A percentile compares a stretch with the other conserved stretches of the same genome.
Conservation (phyloP, 2,888 invertebrate species). For the Oasisia sp. region DNA sequence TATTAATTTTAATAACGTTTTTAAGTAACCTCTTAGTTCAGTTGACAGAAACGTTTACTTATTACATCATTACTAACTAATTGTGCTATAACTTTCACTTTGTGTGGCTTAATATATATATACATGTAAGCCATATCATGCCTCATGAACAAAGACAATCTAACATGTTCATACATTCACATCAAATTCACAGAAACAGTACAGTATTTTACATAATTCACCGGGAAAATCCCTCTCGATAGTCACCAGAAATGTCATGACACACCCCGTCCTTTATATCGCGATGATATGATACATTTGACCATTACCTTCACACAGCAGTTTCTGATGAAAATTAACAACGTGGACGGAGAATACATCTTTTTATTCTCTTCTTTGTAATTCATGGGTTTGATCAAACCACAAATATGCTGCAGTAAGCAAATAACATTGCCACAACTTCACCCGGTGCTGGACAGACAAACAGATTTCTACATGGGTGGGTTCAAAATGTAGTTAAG, state of each 20-base stretch:
- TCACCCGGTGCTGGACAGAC: too few relatives aligned
- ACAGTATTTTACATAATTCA: not conserved
- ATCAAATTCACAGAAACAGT: not conserved
- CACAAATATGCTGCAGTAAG: not conserved
- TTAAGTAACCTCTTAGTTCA: not conserved
- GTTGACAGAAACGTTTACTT: not conserved
- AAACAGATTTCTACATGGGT: too few relatives aligned
- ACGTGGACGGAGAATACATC: not conserved
- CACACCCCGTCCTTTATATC: not conserved
- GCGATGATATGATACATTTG: not conserved
- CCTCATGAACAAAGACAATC: not conserved
- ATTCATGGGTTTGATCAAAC: not conserved
- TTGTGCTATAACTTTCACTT: not conserved
- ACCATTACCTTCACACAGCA: not conserved
- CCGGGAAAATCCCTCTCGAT: not conserved
- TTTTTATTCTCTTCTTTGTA: not conserved
- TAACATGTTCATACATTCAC: not conserved
- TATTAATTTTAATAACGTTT: not conserved
- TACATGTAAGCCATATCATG: not conserved
- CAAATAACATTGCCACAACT: not conserved
- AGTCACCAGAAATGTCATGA: not conserved
- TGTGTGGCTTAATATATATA: conserved; percentile 3
- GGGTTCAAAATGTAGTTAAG: too few relatives aligned
- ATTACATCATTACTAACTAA: not conserved
- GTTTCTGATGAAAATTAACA: not conserved